Evolutionary conservation across 2,888 invertebrate species (phyloP).

Genomic region (Pollenia amentaria): DNA sequence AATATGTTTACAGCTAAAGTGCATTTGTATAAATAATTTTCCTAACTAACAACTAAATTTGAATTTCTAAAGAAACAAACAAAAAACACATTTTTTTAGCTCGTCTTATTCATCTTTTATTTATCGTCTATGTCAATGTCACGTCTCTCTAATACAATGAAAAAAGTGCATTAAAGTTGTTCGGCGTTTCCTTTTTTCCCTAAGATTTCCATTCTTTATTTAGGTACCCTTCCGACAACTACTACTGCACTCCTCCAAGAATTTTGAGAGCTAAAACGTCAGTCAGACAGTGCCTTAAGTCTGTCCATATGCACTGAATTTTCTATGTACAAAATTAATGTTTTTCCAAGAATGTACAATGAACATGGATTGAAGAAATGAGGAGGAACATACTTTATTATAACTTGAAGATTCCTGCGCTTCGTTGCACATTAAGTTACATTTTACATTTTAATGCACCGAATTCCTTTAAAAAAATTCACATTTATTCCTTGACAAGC

Average conservation of each 20-base stretch:
- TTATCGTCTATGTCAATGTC: slow-evolving; percentile 49
- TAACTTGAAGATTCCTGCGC: background rate
- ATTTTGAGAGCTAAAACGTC: no score
- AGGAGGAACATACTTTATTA: no score
- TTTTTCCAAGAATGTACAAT: no score
- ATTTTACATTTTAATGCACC: slow-evolving; percentile 15
- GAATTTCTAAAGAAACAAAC: background rate
- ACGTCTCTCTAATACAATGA: slow-evolving; percentile 30
- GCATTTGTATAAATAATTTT: slow-evolving; percentile 1
- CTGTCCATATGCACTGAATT: no score
- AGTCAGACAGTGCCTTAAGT: no score
- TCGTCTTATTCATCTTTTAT: slow-evolving; percentile 35
- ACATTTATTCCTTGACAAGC: slow-evolving; percentile 19
- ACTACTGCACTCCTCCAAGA: no score
- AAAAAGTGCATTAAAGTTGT: slow-evolving; percentile 33
- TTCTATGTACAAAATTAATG: no score
- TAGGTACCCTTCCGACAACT: no score
- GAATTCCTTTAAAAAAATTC: slow-evolving; percentile 26
- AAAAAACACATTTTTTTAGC: background rate
- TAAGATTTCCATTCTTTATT: no score
- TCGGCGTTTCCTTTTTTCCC: background rate
- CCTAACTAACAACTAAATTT: background rate
- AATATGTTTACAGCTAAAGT: slow-evolving; percentile 5
- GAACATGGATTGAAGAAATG: no score
- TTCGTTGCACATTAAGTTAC: slow-evolving; percentile 21